A percentile compares a stretch with the other conserved stretches of the same genome.
phyloP scores from a whole-genome alignment of 2,797 vertebrate genomes.

The Hephaestus fuliginosus region DNA sequence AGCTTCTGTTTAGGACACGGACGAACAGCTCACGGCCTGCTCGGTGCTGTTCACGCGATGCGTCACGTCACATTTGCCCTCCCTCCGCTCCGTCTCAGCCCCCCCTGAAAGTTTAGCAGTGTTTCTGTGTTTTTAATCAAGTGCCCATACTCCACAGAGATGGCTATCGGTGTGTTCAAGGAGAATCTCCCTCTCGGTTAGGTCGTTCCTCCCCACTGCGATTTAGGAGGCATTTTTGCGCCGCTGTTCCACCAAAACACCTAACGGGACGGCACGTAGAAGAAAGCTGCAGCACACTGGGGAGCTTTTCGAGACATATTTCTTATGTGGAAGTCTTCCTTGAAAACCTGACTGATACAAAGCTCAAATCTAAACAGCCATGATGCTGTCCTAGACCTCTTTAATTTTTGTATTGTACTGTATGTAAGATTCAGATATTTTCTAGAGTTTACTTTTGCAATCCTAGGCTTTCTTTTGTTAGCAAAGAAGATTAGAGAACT shows the following conservation, averaged over 20 bases:
- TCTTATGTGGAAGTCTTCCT: constrained; percentile 95
- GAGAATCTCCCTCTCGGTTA: constrained; percentile 52
- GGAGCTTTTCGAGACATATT: constrained; percentile 79
- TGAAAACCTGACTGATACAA: constrained; percentile 89
- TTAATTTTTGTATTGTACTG: constrained; percentile 87
- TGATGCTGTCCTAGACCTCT: constrained; percentile 86
- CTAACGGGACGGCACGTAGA: constrained; percentile 36
- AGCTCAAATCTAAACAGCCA: constrained; percentile 83
- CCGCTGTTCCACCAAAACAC: constrained; percentile 42
- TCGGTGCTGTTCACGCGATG: constrained; percentile 46
- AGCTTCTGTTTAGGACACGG: constrained; percentile 51
- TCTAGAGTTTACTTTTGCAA: constrained; percentile 92
- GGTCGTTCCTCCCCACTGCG: constrained; percentile 44
- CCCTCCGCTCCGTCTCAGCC: constrained; percentile 59
- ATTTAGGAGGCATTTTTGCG: constrained; percentile 44
- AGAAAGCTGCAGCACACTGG: constrained; percentile 74
- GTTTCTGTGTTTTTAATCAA: constrained; percentile 76
- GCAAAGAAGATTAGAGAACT: constrained; percentile 55
- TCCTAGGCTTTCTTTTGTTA: constrained; percentile 78
- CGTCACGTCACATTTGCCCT: constrained; percentile 16
- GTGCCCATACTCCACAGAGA: constrained; percentile 76
- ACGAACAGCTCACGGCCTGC: constrained; percentile 40
- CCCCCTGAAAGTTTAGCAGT: constrained; percentile 58
- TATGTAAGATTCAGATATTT: constrained; percentile 91
- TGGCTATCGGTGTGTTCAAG: constrained; percentile 48